Percentiles rank a stretch among this genome's conserved stretches.
Evolutionary conservation across 2,888 invertebrate species (phyloP).

Genomic region (Junonia oenone): DNA sequence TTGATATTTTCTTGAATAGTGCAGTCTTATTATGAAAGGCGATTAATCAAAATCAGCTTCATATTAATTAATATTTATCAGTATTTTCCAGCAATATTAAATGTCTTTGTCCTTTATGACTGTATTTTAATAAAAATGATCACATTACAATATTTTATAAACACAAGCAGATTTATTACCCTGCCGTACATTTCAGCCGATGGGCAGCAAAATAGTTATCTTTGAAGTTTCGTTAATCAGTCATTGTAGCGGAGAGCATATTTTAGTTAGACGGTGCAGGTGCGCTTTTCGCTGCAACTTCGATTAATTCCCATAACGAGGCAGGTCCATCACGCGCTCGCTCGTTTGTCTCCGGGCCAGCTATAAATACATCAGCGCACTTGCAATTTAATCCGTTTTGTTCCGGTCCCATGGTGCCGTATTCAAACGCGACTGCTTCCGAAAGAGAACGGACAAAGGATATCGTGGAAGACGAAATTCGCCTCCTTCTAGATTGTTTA

Average conservation of each 20-base stretch:
- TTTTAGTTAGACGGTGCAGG: constrained; percentile 69
- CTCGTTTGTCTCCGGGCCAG: constrained; percentile 75
- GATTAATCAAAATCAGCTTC: no score
- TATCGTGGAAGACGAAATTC: not conserved
- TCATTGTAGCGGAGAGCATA: constrained; percentile 43
- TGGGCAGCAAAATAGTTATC: constrained; percentile 15
- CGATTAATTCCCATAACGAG: constrained; percentile 80
- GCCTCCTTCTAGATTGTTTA: not conserved
- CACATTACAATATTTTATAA: no score
- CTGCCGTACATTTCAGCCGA: not conserved
- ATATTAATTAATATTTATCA: no score
- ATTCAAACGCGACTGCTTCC: constrained; percentile 26
- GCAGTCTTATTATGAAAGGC: no score
- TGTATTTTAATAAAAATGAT: no score
- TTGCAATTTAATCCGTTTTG: constrained; percentile 77
- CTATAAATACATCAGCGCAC: constrained; percentile 79
- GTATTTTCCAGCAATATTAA: no score
- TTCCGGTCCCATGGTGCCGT: constrained; percentile 55
- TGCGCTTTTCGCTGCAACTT: constrained; percentile 67
- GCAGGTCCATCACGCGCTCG: constrained; percentile 74
- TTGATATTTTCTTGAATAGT: no score
- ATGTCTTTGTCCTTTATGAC: no score
- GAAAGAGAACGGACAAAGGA: constrained; percentile 16
- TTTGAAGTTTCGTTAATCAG: constrained; percentile 34
- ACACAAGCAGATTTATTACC: not conserved